Evolutionary conservation across 2,113 vertebrate genomes (phyloP).

Genomic region (Cichladusa arquata): DNA sequence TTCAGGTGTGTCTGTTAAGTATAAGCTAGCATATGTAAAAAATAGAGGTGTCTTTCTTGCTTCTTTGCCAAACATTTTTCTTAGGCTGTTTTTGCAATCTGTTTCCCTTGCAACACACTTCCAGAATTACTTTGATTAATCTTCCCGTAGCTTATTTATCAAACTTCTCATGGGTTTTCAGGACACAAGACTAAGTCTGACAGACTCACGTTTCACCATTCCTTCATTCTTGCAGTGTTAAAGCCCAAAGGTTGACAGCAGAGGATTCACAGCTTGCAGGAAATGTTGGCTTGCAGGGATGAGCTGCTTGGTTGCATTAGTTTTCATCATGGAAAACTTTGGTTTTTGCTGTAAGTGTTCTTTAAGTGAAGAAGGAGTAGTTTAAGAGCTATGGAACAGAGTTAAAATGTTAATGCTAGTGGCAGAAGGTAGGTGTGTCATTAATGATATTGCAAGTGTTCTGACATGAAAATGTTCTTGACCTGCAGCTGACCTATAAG

Average conservation of each 20-base stretch:
- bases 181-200: neutral
- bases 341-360: neutral
- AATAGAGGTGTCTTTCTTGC: neutral
- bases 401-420: neutral
- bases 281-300: neutral
- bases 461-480: neutral
- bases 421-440: neutral
- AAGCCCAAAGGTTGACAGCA: neutral
- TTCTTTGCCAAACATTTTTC: neutral
- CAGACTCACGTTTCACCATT: rapidly evolving
- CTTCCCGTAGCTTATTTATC: neutral
- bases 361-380: neutral
- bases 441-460: neutral
- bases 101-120: neutral
- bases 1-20: neutral
- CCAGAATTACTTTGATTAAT: neutral
- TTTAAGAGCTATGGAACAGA: neutral
- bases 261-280: neutral
- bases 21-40: neutral
- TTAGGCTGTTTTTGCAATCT: neutral
- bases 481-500: neutral
- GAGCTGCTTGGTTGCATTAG: neutral
- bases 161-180: neutral
- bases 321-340: neutral
- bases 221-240: neutral